These are phyloP conservation scores for Darevskia mixta DNA, from an alignment of 2,797 vertebrate genomes.

Conservation along the genomic window DNA sequence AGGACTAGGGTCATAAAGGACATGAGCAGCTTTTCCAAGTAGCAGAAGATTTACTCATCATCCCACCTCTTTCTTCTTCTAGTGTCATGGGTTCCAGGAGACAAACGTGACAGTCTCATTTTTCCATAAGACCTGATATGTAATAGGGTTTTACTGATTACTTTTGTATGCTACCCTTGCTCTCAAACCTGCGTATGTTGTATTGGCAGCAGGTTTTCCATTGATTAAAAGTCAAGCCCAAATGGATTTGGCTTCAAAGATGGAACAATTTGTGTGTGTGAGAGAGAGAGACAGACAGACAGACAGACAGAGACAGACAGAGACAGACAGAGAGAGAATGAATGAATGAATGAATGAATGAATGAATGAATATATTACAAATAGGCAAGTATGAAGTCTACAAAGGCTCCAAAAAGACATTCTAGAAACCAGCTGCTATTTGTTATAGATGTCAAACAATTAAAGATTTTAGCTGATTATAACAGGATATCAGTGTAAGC, in stretches of 20 bases:
- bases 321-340: too few relatives aligned
- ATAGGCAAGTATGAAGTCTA: not conserved
- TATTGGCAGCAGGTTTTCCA: not conserved
- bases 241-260: not conserved
- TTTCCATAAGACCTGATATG: not conserved
- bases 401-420: not conserved
- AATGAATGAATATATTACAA: not conserved
- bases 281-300: too few relatives aligned
- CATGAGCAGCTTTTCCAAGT: not conserved
- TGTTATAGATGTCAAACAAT: slow-evolving; percentile 1
- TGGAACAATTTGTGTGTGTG: not conserved
- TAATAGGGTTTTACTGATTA: not conserved
- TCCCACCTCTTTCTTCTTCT: not conserved
- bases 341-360: too few relatives aligned
- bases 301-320: too few relatives aligned
- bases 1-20: not conserved
- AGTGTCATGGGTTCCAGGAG: not conserved
- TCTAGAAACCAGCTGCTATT: not conserved
- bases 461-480: not conserved
- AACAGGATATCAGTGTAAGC: not conserved
- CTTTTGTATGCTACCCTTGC: not conserved
- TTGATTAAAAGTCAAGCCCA: not conserved
- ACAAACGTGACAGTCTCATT: not conserved
- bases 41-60: not conserved
- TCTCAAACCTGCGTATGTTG: not conserved